Percentiles rank a stretch among this genome's conserved stretches.
Evolutionary conservation across 2,797 vertebrate species (phyloP).

Genomic region (Hippocampus kuda): DNA sequence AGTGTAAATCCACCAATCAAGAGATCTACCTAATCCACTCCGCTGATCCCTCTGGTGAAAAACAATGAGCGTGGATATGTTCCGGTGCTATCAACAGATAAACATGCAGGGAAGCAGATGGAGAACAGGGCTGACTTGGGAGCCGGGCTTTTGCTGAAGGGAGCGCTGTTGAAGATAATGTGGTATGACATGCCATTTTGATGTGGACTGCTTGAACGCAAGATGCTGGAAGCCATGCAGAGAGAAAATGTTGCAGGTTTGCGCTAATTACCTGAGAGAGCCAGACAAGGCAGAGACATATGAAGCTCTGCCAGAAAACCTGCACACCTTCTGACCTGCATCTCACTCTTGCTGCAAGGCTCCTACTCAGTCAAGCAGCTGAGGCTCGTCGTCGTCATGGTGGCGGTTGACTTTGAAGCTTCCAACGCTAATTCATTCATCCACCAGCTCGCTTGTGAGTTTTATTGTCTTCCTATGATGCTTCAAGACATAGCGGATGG

Average conservation of each 20-base stretch:
- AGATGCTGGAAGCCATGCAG: constrained; percentile 46
- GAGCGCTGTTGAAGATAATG: constrained; percentile 50
- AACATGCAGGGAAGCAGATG: constrained; percentile 49
- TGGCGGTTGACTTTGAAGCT: constrained; percentile 40
- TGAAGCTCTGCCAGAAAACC: constrained; percentile 35
- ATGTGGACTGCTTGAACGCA: constrained; percentile 55
- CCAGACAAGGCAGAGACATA: constrained; percentile 19
- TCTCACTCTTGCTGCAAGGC: constrained; percentile 13
- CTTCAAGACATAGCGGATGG: not conserved
- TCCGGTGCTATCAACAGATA: constrained; percentile 53
- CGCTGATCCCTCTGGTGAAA: constrained; percentile 37
- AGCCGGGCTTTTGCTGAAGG: constrained; percentile 27
- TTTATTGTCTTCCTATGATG: constrained; percentile 11
- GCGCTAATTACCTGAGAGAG: constrained; percentile 53
- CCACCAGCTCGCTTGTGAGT: constrained; percentile 12
- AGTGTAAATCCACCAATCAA: constrained; percentile 48
- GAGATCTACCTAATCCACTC: constrained; percentile 49
- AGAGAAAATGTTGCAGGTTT: constrained; percentile 44
- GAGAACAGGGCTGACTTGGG: constrained; percentile 38
- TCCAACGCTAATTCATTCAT: constrained; percentile 39
- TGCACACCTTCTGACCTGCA: constrained; percentile 43
- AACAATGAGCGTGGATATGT: constrained; percentile 48
- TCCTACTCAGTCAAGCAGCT: constrained; percentile 7
- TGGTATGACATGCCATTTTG: constrained; percentile 50
- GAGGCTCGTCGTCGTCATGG: constrained; percentile 8